phyloP scores from a whole-genome alignment of 2,113 vertebrate genomes.

The Dryoscopus gambensis region DNA sequence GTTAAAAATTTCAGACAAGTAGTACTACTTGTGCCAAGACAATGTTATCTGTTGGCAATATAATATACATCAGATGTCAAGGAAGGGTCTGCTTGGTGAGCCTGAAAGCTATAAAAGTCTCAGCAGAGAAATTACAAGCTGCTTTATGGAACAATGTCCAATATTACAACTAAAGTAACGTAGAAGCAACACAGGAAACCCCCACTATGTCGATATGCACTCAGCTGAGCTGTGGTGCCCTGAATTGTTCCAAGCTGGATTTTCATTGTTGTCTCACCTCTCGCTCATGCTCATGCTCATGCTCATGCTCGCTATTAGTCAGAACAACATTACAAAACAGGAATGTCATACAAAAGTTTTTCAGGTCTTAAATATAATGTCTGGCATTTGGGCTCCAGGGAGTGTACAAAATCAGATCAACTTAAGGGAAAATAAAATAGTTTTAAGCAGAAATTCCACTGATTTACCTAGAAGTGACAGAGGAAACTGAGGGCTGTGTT shows the following conservation, averaged over 20 bases:
- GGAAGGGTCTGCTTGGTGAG: background rate
- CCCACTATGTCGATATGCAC: accelerated
- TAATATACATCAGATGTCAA: background rate
- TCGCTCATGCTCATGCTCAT: accelerated
- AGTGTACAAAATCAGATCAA: background rate
- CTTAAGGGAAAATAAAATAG: background rate
- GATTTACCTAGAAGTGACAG: background rate
- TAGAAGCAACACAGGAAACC: background rate
- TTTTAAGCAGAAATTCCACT: background rate
- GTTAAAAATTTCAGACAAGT: background rate
- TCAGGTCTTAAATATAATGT: background rate
- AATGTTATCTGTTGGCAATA: background rate
- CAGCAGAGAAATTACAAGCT: background rate
- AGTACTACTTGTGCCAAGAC: background rate
- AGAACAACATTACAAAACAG: background rate
- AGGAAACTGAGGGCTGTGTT: background rate
- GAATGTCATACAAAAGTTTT: background rate
- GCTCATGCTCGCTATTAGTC: accelerated
- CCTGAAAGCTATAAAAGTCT: background rate
- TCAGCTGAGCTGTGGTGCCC: background rate
- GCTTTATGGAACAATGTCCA: background rate
- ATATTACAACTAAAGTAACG: background rate
- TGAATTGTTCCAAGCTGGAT: background rate
- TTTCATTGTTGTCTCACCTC: background rate
- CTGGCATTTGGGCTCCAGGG: background rate